Conservation (phyloP, 2,888 invertebrate genomes). For the Cyclophora punctaria region DNA sequence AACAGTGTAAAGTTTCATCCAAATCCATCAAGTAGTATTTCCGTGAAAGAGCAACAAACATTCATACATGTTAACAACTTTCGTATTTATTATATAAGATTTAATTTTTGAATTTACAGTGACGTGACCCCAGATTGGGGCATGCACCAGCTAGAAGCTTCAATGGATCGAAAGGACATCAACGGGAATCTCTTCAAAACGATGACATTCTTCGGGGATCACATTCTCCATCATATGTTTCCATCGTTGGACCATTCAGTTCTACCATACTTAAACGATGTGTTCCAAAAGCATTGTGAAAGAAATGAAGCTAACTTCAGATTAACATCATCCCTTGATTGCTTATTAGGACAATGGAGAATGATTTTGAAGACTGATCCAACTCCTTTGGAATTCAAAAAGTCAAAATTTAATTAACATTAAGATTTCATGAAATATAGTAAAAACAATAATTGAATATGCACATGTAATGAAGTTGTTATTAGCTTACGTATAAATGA, state of each 20-base stretch:
- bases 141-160: slow-evolving; percentile 82
- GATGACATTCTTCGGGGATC: slow-evolving; percentile 84
- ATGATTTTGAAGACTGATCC: slow-evolving; percentile 43
- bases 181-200: slow-evolving; percentile 78
- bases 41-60: too few relatives aligned
- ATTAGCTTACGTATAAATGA: too few relatives aligned
- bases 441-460: too few relatives aligned
- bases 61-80: too few relatives aligned
- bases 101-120: slow-evolving; percentile 32
- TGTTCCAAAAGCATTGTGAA: slow-evolving; percentile 75
- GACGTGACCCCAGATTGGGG: slow-evolving; percentile 80
- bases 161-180: slow-evolving; percentile 81
- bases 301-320: slow-evolving; percentile 76
- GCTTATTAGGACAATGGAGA: slow-evolving; percentile 51
- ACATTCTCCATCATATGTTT: slow-evolving; percentile 85
- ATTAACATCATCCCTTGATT: slow-evolving; percentile 43
- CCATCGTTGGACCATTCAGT: slow-evolving; percentile 86
- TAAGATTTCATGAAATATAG: too few relatives aligned
- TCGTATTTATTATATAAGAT: too few relatives aligned
- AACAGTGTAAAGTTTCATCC: too few relatives aligned
- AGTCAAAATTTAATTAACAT: too few relatives aligned
- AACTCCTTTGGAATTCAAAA: slow-evolving; percentile 19
- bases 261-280: slow-evolving; percentile 77
- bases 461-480: too few relatives aligned
- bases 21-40: too few relatives aligned